phyloP scores from a whole-genome alignment of 2,888 invertebrate genomes.

The Trypoxylon attenuatum region DNA sequence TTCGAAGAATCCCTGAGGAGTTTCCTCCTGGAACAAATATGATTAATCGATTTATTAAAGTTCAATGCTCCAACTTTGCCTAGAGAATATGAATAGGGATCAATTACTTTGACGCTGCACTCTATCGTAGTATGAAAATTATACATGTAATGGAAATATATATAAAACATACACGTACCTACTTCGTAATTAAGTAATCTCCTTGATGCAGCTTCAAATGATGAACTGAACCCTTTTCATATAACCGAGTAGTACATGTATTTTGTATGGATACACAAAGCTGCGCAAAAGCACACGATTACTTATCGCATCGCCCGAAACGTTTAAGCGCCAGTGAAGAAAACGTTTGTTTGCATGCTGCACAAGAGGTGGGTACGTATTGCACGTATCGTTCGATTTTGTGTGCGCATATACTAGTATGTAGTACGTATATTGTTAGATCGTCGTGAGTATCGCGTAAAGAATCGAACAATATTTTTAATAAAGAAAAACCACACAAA shows the following conservation, averaged over 20 bases:
- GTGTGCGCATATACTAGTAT: conserved; percentile 12
- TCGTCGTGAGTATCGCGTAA: too few species aligned
- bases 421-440: too few species aligned
- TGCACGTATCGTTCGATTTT: conserved; percentile 5
- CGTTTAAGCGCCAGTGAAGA: conserved; percentile 43
- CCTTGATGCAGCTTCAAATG: conserved; percentile 74
- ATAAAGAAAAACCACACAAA: too few species aligned
- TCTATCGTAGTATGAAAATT: conserved; percentile 47
- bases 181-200: conserved; percentile 69
- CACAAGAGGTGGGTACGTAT: conserved; percentile 21
- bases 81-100: conserved; percentile 71
- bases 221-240: conserved; percentile 74
- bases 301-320: conserved; percentile 37
- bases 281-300: conserved; percentile 52
- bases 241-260: conserved; percentile 51
- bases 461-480: too few species aligned
- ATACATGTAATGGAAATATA: conserved; percentile 60
- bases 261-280: conserved; percentile 48
- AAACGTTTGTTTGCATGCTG: conserved; percentile 49
- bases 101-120: conserved; percentile 73
- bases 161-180: conserved; percentile 71
- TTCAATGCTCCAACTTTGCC: background rate
- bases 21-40: conserved; percentile 95
- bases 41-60: conserved; percentile 5
- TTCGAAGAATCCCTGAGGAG: conserved; percentile 99